phyloP scores from a whole-genome alignment of 2,797 vertebrate genomes.

The Phrynocephalus guinanensis region DNA sequence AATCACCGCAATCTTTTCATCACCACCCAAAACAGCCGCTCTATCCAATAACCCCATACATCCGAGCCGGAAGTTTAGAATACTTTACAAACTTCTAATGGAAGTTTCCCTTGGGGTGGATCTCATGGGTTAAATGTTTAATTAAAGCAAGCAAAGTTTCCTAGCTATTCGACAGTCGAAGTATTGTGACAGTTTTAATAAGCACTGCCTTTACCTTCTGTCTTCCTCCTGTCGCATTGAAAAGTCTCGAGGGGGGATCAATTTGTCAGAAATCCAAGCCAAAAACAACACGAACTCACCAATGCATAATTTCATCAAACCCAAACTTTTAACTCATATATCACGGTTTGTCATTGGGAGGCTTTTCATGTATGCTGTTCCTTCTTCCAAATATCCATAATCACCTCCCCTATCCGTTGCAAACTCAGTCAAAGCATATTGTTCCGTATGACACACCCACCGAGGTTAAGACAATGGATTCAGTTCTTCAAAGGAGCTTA shows the following conservation, averaged over 20 bases:
- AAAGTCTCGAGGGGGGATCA: conserved; percentile 62
- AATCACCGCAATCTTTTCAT: neutral
- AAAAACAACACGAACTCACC: conserved; percentile 66
- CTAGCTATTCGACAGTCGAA: conserved; percentile 44
- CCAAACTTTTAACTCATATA: conserved; percentile 69
- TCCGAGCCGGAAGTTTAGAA: neutral
- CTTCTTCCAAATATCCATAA: conserved; percentile 71
- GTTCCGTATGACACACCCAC: conserved; percentile 80
- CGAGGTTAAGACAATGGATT: conserved; percentile 79
- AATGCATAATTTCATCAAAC: conserved; percentile 72
- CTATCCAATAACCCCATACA: neutral
- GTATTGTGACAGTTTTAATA: conserved; percentile 48
- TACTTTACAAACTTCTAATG: neutral
- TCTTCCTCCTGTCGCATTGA: conserved; percentile 42
- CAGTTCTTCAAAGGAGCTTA: conserved; percentile 71
- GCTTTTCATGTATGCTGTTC: conserved; percentile 68
- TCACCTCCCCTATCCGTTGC: conserved; percentile 79
- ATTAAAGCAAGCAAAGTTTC: conserved; percentile 45
- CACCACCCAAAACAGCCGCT: neutral
- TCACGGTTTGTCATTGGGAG: conserved; percentile 75
- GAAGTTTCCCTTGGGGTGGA: neutral
- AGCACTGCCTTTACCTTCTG: conserved; percentile 49
- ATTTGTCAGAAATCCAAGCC: conserved; percentile 68
- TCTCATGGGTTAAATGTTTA: conserved; percentile 17
- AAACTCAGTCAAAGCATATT: conserved; percentile 66